phyloP scores from a whole-genome alignment of 2,113 vertebrate genomes.

The Neotoma lepida region DNA sequence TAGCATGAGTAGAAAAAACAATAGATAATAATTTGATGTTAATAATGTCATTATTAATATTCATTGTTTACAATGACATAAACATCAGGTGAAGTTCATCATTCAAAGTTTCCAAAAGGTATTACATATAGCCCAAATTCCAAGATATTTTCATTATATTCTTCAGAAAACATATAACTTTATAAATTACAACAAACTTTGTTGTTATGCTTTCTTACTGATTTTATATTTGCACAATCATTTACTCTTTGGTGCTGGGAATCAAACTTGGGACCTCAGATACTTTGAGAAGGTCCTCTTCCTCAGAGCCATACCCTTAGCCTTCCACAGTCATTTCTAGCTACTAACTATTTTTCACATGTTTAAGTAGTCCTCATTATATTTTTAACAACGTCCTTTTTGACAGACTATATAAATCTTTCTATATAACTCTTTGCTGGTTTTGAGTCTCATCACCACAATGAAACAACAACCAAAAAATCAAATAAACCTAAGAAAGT shows the following conservation, averaged over 20 bases:
- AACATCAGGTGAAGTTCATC: background rate
- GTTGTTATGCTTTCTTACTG: background rate
- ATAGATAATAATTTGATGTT: background rate
- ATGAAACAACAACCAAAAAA: background rate
- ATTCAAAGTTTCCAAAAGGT: background rate
- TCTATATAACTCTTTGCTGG: background rate
- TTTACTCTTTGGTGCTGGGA: background rate
- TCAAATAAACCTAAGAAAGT: background rate
- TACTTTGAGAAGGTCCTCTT: background rate
- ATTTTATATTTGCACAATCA: slow-evolving; percentile 33
- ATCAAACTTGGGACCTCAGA: background rate
- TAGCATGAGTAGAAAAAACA: slow-evolving; percentile 21
- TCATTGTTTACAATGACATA: background rate
- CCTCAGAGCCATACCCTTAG: background rate
- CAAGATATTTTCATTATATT: background rate
- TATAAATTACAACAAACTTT: background rate
- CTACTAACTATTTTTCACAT: slow-evolving; percentile 27
- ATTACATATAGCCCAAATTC: background rate
- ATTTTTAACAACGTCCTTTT: background rate
- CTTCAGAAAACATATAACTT: slow-evolving; percentile 20
- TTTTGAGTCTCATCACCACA: background rate
- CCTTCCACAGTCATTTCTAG: background rate
- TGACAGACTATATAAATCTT: background rate
- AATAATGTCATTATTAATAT: slow-evolving; percentile 18
- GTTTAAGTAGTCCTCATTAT: background rate